Evolutionary conservation across 2,888 invertebrate species (phyloP).

Genomic region (Cataglyphis rosenhaueri): DNA sequence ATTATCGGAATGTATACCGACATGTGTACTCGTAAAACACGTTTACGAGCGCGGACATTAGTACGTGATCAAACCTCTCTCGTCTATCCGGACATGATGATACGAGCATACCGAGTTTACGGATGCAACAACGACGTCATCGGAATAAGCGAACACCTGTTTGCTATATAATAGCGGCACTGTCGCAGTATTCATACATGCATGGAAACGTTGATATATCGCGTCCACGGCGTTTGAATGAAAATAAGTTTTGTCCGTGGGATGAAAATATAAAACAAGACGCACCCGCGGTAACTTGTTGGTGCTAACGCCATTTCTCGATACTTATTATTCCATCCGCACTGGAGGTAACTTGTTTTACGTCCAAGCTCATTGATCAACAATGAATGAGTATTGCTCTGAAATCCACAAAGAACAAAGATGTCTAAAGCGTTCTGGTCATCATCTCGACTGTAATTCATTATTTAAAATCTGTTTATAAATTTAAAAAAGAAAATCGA

Average conservation of each 20-base stretch:
- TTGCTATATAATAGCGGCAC: constrained; percentile 42
- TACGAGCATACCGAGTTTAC: constrained; percentile 29
- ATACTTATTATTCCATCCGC: constrained; percentile 36
- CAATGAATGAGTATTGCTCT: constrained; percentile 23
- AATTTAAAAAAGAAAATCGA: not conserved
- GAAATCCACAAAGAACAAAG: not conserved
- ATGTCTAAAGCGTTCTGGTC: not conserved
- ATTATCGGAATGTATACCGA: not conserved
- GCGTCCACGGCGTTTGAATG: constrained; percentile 34
- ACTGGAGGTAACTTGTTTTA: constrained; percentile 1
- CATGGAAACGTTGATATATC: constrained; percentile 27
- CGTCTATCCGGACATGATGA: constrained; percentile 13
- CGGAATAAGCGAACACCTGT: constrained; percentile 51
- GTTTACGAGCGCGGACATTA: constrained; percentile 13
- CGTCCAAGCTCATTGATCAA: constrained; percentile 39
- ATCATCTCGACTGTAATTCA: not conserved
- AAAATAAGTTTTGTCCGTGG: constrained; percentile 30
- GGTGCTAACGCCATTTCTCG: constrained; percentile 28
- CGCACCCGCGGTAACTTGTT: not conserved
- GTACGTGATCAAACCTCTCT: constrained; percentile 9
- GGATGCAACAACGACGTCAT: constrained; percentile 44
- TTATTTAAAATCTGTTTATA: not conserved
- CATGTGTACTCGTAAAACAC: not conserved
- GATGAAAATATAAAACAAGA: constrained; percentile 26
- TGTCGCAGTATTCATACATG: constrained; percentile 29